These are phyloP conservation scores for Troides helena DNA, from an alignment of 2,888 invertebrate species.

Conservation along the genomic window DNA sequence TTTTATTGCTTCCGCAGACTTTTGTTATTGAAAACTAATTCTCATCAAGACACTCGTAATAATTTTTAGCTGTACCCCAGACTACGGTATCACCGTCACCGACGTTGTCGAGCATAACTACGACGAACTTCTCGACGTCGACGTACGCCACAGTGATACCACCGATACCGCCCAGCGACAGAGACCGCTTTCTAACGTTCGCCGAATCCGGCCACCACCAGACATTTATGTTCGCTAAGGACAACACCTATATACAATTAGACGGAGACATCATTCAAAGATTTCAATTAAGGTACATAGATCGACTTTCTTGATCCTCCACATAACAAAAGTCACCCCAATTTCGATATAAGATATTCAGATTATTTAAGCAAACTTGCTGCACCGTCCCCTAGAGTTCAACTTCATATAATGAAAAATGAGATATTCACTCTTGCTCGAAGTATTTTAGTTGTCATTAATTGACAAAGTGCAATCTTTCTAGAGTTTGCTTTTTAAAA, in stretches of 20 bases:
- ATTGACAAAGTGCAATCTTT: too few species aligned
- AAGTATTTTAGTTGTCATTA: too few species aligned
- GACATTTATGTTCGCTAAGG: slow-evolving; percentile 95
- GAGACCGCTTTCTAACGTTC: slow-evolving; percentile 90
- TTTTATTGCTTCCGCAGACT: neutral
- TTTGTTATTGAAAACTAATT: slow-evolving; percentile 1
- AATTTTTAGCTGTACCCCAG: slow-evolving; percentile 57
- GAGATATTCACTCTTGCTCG: too few species aligned
- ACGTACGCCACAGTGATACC: slow-evolving; percentile 75
- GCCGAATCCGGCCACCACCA: slow-evolving; percentile 91
- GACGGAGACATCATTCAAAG: slow-evolving; percentile 94
- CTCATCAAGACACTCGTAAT: neutral
- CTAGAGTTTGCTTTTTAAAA: too few species aligned
- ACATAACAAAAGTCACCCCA: too few species aligned
- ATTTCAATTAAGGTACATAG: slow-evolving; percentile 89
- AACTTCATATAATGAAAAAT: too few species aligned
- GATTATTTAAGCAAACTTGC: too few species aligned
- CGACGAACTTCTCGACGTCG: slow-evolving; percentile 68
- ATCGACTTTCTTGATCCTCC: neutral
- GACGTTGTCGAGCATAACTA: slow-evolving; percentile 53
- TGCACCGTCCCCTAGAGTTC: too few species aligned
- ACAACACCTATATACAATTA: slow-evolving; percentile 93
- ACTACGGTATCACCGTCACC: slow-evolving; percentile 60
- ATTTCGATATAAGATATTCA: too few species aligned
- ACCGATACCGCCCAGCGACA: slow-evolving; percentile 85